Evolutionary conservation across 2,888 invertebrate species (phyloP), one percentile per base, ranked within the genome.

Genomic region (Cephus rjabovi): DNA sequence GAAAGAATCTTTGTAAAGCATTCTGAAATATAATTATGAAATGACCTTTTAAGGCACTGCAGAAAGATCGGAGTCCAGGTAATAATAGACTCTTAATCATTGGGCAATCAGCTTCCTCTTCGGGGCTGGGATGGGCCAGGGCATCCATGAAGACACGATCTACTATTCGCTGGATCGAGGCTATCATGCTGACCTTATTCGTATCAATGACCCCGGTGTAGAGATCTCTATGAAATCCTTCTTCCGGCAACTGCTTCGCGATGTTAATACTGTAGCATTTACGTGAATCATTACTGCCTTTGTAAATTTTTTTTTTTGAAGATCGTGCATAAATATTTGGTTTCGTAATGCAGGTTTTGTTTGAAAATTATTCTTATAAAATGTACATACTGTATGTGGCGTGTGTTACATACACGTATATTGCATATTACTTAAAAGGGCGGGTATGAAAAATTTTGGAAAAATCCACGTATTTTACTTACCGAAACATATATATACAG

Each of bases 81-180:
- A 97, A 91, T 12, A 97, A 92, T 86, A 97, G 96, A 81, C 95
- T 96, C 89, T 97, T 96, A 6, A 97, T 96, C 88, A 97, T 95
- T 0, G 96, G 95, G 87, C 96, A 96, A 85, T 97, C 96, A 82
- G 97, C 96, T 77, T 97, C 97, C 0, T 95, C 95, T 84, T 97
- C 97, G 12, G 93, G 93, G 85, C 95, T 95, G 0, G 97, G 96
- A 90, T 96, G 96, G 0, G 97, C 96, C 74, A 97, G 92, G 0
- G 97, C 97, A 87, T 97, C 97, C 95, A 98, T 96, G 87, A 97
- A 97, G 30, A 98, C 97, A 87, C 95, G 94, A 85, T 98, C 97
- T 90, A 98, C 95, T 15, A 97, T 95, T 68, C 97, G 94, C 90
- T 98, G 97, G 82, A 98, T 95, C 1, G 97, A 96, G 1, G 97